Evolutionary conservation across 2,888 invertebrate genomes (phyloP).

Genomic region (Yponomeuta sedellus): DNA sequence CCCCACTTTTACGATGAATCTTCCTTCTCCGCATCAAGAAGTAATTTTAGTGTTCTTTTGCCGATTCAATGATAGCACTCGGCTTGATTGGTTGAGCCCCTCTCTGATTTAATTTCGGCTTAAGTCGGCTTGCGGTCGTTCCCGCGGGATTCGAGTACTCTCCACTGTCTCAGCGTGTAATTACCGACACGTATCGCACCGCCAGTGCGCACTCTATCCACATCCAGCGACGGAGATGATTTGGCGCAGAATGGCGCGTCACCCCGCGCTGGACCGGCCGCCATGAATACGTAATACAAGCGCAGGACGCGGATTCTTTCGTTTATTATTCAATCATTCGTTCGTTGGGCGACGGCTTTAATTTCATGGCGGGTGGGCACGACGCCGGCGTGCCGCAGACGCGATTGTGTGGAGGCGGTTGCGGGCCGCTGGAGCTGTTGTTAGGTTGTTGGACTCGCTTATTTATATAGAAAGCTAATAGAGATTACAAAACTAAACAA

Average conservation of each 20-base stretch:
- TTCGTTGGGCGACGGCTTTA: conserved; percentile 75
- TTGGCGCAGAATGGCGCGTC: not conserved
- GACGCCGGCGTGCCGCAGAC: conserved; percentile 31
- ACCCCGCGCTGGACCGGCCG: conserved; percentile 40
- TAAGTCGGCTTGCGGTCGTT: conserved; percentile 67
- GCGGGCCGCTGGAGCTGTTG: not conserved
- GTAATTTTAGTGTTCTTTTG: conserved; percentile 76
- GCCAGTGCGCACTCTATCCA: not conserved
- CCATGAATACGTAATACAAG: conserved; percentile 76
- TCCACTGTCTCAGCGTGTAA: not conserved
- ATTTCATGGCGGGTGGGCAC: conserved; percentile 76
- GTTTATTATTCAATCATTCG: conserved; percentile 77
- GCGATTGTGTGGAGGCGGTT: conserved; percentile 47
- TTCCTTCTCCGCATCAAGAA: conserved; percentile 77
- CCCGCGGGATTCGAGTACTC: conserved; percentile 57
- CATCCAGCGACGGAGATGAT: not conserved
- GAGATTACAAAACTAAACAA: not conserved
- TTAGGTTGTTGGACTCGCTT: not conserved
- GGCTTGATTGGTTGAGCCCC: conserved; percentile 74
- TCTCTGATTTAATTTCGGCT: conserved; percentile 76
- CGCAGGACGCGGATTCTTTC: conserved; percentile 75
- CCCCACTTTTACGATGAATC: conserved; percentile 76
- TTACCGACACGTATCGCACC: not conserved
- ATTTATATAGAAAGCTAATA: not conserved
- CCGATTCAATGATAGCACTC: conserved; percentile 77